phyloP scores from a whole-genome alignment of 2,797 vertebrate genomes.

The Petrocephalus sullivani region DNA sequence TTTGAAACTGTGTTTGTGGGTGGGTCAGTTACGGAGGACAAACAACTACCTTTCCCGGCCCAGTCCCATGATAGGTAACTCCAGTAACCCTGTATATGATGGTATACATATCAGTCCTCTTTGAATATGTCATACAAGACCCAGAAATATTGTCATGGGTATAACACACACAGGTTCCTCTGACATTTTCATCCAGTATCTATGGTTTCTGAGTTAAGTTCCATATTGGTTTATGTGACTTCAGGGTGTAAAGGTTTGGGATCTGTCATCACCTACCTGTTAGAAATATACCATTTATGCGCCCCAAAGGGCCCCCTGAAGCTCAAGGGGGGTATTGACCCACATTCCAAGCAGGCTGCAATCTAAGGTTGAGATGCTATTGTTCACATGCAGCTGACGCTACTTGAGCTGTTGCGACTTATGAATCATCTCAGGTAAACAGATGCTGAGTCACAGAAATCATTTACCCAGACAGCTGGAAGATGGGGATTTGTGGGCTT shows the following conservation, averaged over 20 bases:
- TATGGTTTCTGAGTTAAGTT: background rate
- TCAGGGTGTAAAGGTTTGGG: background rate
- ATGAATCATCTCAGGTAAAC: background rate
- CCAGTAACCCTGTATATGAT: background rate
- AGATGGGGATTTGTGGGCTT: background rate
- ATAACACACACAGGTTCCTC: background rate
- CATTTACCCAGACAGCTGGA: background rate
- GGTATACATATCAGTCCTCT: background rate
- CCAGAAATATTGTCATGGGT: background rate
- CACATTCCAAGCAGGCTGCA: background rate
- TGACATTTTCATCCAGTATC: background rate
- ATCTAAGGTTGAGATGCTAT: background rate
- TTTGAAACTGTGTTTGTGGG: background rate
- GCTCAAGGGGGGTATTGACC: background rate
- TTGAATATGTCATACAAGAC: background rate
- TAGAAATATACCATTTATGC: background rate
- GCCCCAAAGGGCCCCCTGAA: background rate
- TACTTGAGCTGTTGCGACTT: background rate
- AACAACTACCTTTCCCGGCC: background rate
- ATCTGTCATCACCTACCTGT: background rate
- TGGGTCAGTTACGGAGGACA: background rate
- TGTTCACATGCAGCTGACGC: background rate
- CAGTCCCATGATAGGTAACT: background rate
- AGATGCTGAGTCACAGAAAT: background rate
- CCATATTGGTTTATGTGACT: background rate